Evolutionary conservation across 2,888 invertebrate genomes (phyloP).

Genomic region (Leptothorax acervorum): DNA sequence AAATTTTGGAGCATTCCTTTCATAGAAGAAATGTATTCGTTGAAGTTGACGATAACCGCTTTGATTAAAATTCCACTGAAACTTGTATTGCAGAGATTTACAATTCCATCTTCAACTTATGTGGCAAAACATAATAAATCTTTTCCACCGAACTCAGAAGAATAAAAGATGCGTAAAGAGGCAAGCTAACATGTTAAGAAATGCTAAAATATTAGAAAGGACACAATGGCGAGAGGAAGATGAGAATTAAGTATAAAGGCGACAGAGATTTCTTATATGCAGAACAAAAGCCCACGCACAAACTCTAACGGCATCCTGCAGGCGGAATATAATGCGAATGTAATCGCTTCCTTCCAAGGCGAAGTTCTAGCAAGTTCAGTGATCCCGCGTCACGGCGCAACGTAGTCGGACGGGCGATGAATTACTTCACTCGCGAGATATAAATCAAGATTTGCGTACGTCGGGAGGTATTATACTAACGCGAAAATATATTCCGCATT

Average conservation of each 20-base stretch:
- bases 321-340: slow-evolving; percentile 35
- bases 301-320: slow-evolving; percentile 34
- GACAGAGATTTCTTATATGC: slow-evolving; percentile 18
- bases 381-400: slow-evolving; percentile 37
- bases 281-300: neutral
- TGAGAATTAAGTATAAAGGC: neutral
- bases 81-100: neutral
- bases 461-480: slow-evolving; percentile 1
- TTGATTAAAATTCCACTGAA: neutral
- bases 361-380: slow-evolving; percentile 44
- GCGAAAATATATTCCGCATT: slow-evolving; percentile 21
- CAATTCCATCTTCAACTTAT: neutral
- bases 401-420: slow-evolving; percentile 3
- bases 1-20: neutral
- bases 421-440: neutral
- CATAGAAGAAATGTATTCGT: neutral
- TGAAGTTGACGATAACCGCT: neutral
- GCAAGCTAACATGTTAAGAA: neutral
- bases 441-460: slow-evolving; percentile 16
- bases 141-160: neutral
- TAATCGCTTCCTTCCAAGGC: slow-evolving; percentile 39
- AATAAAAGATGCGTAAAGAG: neutral
- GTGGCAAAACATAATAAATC: neutral
- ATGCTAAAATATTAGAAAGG: neutral
- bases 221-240: neutral